Base-by-base conservation (phyloP, 2,797 vertebrate genomes). In the Spea hammondii region DNA sequence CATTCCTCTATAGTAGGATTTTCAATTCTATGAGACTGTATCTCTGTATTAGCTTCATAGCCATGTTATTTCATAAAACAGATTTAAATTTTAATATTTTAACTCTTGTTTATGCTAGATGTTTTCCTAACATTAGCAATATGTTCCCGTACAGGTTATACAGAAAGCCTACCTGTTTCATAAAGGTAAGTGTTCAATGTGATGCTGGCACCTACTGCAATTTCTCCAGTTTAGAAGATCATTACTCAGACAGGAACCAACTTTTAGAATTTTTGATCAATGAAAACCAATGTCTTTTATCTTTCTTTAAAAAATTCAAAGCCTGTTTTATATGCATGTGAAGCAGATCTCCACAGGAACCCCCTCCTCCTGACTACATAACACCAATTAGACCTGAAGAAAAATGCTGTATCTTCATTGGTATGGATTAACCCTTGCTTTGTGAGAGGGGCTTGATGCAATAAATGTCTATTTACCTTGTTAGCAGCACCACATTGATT, bases 241-340 rank as follows among this genome's bases (percentile, higher is more conserved):
- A 75, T 79, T 75, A 79, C 72, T 74, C 14, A 4, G 49, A 70
- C 65, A 79, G 75, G 72, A 64, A 74, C 44, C 45, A n/a, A 65
- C 78, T 79, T 74, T 75, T 59, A 74, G 78, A 75, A 79, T 79
- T 75, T 70, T 55, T 75, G 78, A 79, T 79, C 78, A 79, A 70
- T 74, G 65, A 70, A 74, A 75, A 17, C 2, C 60, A 3, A 75
- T 45, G 32, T 59, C 78, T 79, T 79, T 79, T 75, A 79, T 79
- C 72, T 75, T 74, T 79, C 49, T 59, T 71, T 74, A 59, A 70
- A 79, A 62, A 69, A 69, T 74, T 75, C 66, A 74, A 75, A 75
- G 57, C 7, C 66, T 62, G 13, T 53, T 74, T 54, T 69, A 53
- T 60, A 79, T 59, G 46, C 65, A 14, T 17, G 50, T 70, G 59